Base-by-base conservation (phyloP, 30 jellyfish, hydroid and myxozoan genomes). In the Hydractinia symbiolongicarpus region DNA sequence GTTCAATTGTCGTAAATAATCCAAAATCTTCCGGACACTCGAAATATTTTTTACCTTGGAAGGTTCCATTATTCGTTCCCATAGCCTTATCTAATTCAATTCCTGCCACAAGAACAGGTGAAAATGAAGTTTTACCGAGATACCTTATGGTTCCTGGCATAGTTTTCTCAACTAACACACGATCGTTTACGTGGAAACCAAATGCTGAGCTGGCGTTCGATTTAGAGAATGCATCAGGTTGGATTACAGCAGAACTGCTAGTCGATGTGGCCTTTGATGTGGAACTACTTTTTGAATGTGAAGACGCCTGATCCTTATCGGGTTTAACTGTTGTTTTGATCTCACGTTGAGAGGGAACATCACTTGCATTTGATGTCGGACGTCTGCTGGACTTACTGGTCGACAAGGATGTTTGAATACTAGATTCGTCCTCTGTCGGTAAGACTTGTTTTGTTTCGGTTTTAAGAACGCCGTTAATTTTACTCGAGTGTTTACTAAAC, bases 81-180 rank as follows among this genome's bases (percentile, higher is more conserved):
- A 79, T 61, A 16, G 90, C 66, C 49, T 67, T 89, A 64, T 93
- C 95, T 8, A 93, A 95, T 57, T 83, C 91, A 60, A 93, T 75
- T 5, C 98, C 98, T 21, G 98, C 98, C 11, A 87, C 96, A 66
- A 80, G 78, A 5, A 87, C 96, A 8, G 95, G 96, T 21, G 98
- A 93, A 66, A 84, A 83, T 10, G 96, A 81, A 5, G 83, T 78
- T 61, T 79, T 81, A 54, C 98, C 98, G 76, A 93, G 82, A 85
- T 58, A 93, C 11, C 95, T 90, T 61, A 93, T 56, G 7, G 95
- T 84, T 9, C 98, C 98, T 44, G 44, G 61, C 74, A 93, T 71
- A 11, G 81, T 8, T 6, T 84, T 90, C 60, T 88, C 96, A 55
- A 93, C 95, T 13, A 79, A 9, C 9, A 93, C 96, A 9, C 95